Base-by-base conservation (phyloP, 2,888 invertebrate species). In the Tenthredo scrophulariae region DNA sequence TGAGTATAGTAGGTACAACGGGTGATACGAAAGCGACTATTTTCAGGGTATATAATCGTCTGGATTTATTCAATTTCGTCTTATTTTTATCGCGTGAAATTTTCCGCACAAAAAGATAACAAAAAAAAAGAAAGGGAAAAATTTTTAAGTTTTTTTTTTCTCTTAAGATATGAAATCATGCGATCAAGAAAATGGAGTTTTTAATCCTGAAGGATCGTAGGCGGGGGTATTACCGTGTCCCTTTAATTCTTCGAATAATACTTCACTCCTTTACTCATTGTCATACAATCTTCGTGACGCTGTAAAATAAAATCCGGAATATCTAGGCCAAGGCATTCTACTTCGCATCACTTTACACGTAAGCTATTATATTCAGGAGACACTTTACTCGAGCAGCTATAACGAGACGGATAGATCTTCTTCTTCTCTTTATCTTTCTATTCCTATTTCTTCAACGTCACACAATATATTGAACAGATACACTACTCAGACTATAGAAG, bases 301-400 rank as follows among this genome's bases (percentile, higher is more conserved):
- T 54, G 40, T 37, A 33, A 40, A 80, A 80, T 80, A 62, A 80
- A 80, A 62, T 80, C 62, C 33, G 40, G 79, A 40, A 37, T 58
- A 80, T 58, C 79, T 80, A 80, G 79, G 79, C 79, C 79, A 80
- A 80, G 79, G 79, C 62, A 80, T 80, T 80, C 79, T 22, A 62
- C 58, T 80, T 62, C 62, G 79, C 79, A 80, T 80, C 79, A 40
- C 79, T 40, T 80, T 80, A 33, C 40, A 37, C 40, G 62, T 9
- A 26, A 13, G 18, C 50, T 80, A 29, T 77, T 50, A 54, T 77
- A 50, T 77, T 50, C 77, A 72, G 22, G 72, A 72, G 72, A 40
- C 72, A 72, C 72, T 72, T 72, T 29, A 29, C 40, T 72, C 72
- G 72, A 72, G 72, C 37, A 37, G 9, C 72, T 40, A 1, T 54